Conservation (phyloP, 2,888 invertebrate species). For the Drosophila basisetae region DNA sequence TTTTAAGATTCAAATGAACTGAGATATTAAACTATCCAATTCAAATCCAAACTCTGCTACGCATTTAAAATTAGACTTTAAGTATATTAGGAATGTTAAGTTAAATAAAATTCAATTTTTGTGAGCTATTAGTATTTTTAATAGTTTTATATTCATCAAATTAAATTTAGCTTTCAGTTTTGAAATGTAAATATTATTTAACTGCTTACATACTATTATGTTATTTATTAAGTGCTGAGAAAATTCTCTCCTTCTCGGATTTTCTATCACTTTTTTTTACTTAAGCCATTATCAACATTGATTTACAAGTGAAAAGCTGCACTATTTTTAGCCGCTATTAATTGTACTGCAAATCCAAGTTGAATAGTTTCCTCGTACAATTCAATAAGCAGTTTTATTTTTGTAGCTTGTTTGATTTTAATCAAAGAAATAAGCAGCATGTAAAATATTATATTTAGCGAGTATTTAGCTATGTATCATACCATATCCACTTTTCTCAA, state of each 20-base stretch:
- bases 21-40: background rate
- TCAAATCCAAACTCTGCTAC: background rate
- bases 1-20: background rate
- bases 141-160: background rate
- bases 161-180: background rate
- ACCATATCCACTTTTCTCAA: background rate
- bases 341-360: background rate
- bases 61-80: background rate
- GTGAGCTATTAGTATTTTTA: background rate
- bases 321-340: background rate
- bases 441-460: background rate
- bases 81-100: background rate
- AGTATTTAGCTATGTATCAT: background rate
- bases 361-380: background rate
- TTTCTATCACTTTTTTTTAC: background rate
- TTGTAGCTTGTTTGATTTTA: background rate
- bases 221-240: background rate
- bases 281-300: background rate
- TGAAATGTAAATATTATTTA: background rate
- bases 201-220: background rate
- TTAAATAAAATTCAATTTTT: background rate
- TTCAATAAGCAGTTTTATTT: background rate
- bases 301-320: background rate
- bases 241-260: background rate
- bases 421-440: background rate